phyloP scores from a whole-genome alignment of 2,888 invertebrate species.

The Luffia ferchaultella region DNA sequence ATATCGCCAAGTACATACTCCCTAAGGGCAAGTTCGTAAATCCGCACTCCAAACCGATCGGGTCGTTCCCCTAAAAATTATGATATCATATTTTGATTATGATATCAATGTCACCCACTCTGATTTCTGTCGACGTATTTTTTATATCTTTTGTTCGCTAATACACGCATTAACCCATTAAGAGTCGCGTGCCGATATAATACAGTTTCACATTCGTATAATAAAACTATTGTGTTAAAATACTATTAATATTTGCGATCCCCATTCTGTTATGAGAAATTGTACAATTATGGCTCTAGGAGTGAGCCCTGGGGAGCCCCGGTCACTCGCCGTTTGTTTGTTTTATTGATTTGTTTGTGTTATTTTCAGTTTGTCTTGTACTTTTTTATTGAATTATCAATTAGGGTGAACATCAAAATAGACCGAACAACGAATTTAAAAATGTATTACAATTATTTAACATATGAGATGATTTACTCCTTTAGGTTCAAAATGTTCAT shows the following conservation, averaged over 20 bases:
- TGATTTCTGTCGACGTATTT: slow-evolving; percentile 19
- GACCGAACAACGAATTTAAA: no score
- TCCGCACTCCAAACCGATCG: slow-evolving; percentile 4
- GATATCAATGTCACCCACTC: slow-evolving; percentile 56
- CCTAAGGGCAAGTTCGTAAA: not conserved
- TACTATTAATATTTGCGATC: slow-evolving; percentile 4
- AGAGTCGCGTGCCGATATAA: slow-evolving; percentile 51
- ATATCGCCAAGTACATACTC: no score
- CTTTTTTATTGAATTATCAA: not conserved
- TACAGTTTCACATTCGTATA: slow-evolving; percentile 49
- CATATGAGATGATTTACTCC: no score
- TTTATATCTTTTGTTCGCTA: slow-evolving; percentile 53
- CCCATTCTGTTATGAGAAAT: slow-evolving; percentile 4
- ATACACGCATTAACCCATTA: slow-evolving; percentile 64
- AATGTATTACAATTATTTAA: no score
- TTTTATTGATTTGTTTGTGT: slow-evolving; percentile 13
- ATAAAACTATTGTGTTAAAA: slow-evolving; percentile 35
- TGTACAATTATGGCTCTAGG: slow-evolving; percentile 3
- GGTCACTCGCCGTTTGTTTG: slow-evolving; percentile 1
- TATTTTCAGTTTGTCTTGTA: slow-evolving; percentile 1
- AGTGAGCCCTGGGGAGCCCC: slow-evolving; percentile 3
- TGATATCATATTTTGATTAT: slow-evolving; percentile 62
- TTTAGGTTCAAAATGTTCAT: no score
- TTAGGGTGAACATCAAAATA: not conserved
- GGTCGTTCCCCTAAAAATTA: slow-evolving; percentile 40